phyloP scores from a whole-genome alignment of 2,113 vertebrate genomes.

The Elephas maximus region DNA sequence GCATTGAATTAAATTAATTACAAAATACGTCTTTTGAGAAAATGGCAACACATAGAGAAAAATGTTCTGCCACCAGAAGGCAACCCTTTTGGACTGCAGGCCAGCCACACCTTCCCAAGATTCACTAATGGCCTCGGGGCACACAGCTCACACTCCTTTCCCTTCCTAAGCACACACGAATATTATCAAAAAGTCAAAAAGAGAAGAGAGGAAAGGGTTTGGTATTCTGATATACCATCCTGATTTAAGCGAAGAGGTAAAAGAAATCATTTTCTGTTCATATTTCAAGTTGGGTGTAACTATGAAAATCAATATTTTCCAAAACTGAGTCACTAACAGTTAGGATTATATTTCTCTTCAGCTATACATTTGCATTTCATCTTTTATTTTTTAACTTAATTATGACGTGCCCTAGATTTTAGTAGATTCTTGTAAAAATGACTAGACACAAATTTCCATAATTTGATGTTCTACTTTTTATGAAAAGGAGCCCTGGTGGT shows the following conservation, averaged over 20 bases:
- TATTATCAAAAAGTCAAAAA: conserved; percentile 31
- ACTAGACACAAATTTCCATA: not conserved
- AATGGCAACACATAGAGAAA: not conserved
- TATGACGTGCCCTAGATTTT: not conserved
- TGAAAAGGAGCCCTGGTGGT: no score
- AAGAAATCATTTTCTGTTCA: not conserved
- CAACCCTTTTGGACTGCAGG: not conserved
- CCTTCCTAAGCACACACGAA: not conserved
- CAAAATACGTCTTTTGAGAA: conserved; percentile 48
- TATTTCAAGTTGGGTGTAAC: conserved; percentile 2
- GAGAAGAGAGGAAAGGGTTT: not conserved
- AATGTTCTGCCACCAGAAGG: not conserved
- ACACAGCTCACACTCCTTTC: not conserved
- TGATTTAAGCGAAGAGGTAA: not conserved
- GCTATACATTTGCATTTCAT: not conserved
- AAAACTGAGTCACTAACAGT: not conserved
- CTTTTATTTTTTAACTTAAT: not conserved
- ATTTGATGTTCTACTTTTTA: not conserved
- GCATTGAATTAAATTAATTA: conserved; percentile 29
- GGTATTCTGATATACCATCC: not conserved
- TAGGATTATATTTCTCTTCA: not conserved
- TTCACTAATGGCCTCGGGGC: not conserved
- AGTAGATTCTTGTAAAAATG: not conserved
- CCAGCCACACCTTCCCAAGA: not conserved
- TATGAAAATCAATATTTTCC: conserved; percentile 31